These are phyloP conservation scores for Andrena minutula DNA, from an alignment of 2,888 invertebrate species.

Conservation along the genomic window DNA sequence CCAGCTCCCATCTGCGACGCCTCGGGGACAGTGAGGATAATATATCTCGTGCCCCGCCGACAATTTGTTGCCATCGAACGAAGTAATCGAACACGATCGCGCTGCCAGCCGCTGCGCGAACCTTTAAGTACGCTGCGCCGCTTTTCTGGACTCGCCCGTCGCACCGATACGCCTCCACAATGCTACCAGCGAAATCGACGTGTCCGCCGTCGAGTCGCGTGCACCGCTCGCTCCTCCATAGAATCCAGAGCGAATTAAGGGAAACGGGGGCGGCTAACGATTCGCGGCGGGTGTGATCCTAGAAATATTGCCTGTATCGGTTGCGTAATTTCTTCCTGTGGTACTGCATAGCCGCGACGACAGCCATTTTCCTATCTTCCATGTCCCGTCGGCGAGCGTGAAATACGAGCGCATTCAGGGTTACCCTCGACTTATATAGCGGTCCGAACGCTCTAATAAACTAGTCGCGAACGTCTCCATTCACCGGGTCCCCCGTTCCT, in stretches of 20 bases:
- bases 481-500: constrained; percentile 45
- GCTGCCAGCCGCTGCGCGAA: constrained; percentile 29
- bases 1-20: constrained; percentile 54
- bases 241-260: background rate
- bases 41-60: constrained; percentile 71
- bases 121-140: background rate
- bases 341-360: background rate
- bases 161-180: background rate
- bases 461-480: constrained; percentile 53
- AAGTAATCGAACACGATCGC: constrained; percentile 76
- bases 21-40: constrained; percentile 61
- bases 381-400: constrained; percentile 12
- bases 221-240: background rate
- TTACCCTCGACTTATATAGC: constrained; percentile 3
- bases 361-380: constrained; percentile 29
- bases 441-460: constrained; percentile 49
- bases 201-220: background rate
- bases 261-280: constrained; percentile 1
- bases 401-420: constrained; percentile 35
- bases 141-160: background rate
- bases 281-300: constrained; percentile 13
- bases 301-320: constrained; percentile 3
- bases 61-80: constrained; percentile 79
- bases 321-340: constrained; percentile 14
- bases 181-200: background rate